Evolutionary conservation across 1,140 invertebrate genomes (phyloP), one percentile per base, ranked within the genome.

Genomic region (Heliconius nattereri): DNA sequence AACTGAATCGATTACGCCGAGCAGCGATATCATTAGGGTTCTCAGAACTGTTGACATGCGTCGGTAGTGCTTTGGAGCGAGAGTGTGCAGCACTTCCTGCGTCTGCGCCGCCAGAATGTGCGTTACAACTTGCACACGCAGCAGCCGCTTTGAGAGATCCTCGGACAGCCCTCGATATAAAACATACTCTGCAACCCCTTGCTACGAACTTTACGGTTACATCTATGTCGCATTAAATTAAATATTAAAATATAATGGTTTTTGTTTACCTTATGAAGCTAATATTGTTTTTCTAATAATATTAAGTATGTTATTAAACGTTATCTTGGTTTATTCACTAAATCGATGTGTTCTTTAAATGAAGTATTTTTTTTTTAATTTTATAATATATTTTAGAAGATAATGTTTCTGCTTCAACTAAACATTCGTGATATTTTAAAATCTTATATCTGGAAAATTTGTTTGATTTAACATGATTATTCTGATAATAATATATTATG

Each of bases 11-110:
- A 76, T 95, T 99, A 16, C 95, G 98, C 71, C 95, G 97, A 84
- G 98, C 98, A 35, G 98, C 98, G 0, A 95, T 99, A 23, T 97
- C 98, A 0, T 96, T 99, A 83, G 98, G 98, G 9, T 99, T 99
- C 90, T 95, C 97, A 0, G 97, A 98, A 80, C 92, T 98, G 23
- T 90, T 98, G 2, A 97, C 97, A 77, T 97, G 97, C 11, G 94
- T 98, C 75, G 97, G 97, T 0, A 95, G 95, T 66, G 97, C 99
- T 81, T 95, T 99, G 78, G 98, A 99, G 86, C 96, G 98, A 73
- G 99, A 99, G 92, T 98, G 98, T 85, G 96, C 97, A 1, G 91
- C 97, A 66, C 94, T 99, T 77, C 97, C 98, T 1, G 95, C 96
- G 13, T 95, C 95, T 79, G 96, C 98, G 29, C 97, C 98, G 92